Conservation (phyloP, 1,140 invertebrate species). For the Micrasema minimum region DNA sequence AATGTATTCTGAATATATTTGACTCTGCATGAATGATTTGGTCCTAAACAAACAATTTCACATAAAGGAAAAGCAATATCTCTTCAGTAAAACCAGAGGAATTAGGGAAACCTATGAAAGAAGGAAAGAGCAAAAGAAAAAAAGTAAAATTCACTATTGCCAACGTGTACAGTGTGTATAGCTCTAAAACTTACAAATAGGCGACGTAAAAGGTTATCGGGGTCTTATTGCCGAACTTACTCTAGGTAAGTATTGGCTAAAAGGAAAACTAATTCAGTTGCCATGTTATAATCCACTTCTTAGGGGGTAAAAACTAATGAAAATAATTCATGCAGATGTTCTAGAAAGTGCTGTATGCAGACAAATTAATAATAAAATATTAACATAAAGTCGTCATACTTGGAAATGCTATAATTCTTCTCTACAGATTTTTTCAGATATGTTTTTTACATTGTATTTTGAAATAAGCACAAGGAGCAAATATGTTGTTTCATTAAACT, state of each 20-base stretch:
- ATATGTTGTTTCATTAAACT: too few species aligned
- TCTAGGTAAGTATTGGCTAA: background rate
- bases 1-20: conserved; percentile 1
- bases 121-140: background rate
- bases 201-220: background rate
- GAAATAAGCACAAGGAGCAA: too few species aligned
- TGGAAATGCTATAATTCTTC: too few species aligned
- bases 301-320: background rate
- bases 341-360: too few species aligned
- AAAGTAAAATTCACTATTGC: background rate
- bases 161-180: background rate
- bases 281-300: background rate
- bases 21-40: conserved; percentile 10
- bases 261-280: background rate
- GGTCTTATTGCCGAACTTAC: too few species aligned
- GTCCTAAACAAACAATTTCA: conserved; percentile 22
- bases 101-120: background rate
- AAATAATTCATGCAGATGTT: too few species aligned
- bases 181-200: background rate
- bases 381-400: too few species aligned
- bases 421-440: too few species aligned
- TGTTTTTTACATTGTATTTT: too few species aligned
- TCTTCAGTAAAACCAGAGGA: background rate
- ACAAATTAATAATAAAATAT: too few species aligned
- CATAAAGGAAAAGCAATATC: background rate